Evolutionary conservation across 2,797 vertebrate species (phyloP), one percentile per base, ranked within the genome.

Genomic region (Tadarida brasiliensis): DNA sequence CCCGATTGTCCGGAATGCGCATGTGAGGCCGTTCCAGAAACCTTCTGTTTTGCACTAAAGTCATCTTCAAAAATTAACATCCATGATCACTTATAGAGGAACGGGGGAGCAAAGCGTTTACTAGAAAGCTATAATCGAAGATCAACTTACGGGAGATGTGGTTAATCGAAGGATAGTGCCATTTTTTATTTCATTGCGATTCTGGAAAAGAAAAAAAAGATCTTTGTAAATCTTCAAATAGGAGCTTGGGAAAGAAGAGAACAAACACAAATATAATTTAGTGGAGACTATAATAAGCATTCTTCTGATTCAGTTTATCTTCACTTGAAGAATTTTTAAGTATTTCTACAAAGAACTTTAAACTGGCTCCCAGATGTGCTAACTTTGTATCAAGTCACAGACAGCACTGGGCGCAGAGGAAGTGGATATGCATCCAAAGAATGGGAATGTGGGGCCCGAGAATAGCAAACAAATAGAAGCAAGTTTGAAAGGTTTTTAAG

Each of bases 151-250:
- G 74, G 99, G 99, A 95, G 99, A 99, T 2, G 99, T 99, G 91
- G 99, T 99, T 98, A 99, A 96, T 90, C 99, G 99, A 96, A 99
- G 99, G 94, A 99, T 99, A 0, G 99, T 99, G 97, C 99, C 99
- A 2, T 99, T 99, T 98, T 99, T 99, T 89, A 99, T 99, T 98
- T 99, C 99, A 95, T 99, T 99, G 95, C 99, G 99, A 98, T 99
- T 99, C 99, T 99, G 98, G 71, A 98, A 98, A 96, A 97, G 94
- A 97, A 97, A 89, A 56, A 30, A 57, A 70, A 89, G 30, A 39
- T 2, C 26, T 77, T 74, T 57, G 70, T 94, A 74, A 97, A 44
- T 78, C n/a, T 81, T 85, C 39, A 81, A 35, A 19, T 51, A 78
- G 33, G 83, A 71, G 15, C 22, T 76, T 68, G 7, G 24, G 65